Evolutionary conservation across 2,888 invertebrate genomes (phyloP).

Genomic region (Diachrysia chrysitis): DNA sequence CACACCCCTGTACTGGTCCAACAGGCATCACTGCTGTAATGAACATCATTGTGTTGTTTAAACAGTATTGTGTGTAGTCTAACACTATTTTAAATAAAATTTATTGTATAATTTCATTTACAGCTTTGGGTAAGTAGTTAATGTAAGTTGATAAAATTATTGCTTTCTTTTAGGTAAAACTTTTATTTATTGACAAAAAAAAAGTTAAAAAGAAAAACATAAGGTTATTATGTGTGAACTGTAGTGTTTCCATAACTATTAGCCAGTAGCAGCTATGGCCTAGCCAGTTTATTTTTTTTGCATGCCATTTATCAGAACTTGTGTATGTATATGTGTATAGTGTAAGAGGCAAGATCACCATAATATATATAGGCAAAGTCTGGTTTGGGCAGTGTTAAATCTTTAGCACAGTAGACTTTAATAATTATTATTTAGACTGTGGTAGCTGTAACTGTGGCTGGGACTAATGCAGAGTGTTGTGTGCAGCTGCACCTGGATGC

Average conservation of each 20-base stretch:
- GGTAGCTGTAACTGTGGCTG: neutral
- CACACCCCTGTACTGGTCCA: no score
- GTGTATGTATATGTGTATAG: no score
- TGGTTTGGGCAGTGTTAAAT: neutral
- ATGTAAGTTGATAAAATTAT: slow-evolving; percentile 17
- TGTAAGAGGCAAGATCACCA: no score
- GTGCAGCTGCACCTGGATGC: slow-evolving; percentile 92
- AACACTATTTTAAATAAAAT: no score
- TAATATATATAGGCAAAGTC: neutral
- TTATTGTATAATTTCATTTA: slow-evolving; percentile 9
- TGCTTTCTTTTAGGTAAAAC: neutral
- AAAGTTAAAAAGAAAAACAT: no score
- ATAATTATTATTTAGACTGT: neutral
- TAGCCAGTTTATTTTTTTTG: neutral
- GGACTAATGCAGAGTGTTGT: slow-evolving; percentile 22
- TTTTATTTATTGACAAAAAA: neutral
- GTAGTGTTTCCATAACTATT: no score
- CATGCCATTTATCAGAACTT: neutral
- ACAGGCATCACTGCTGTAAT: no score
- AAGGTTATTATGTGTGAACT: no score
- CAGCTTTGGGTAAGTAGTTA: slow-evolving; percentile 48
- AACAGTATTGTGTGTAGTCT: neutral
- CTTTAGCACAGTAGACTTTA: neutral
- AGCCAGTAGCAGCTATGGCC: no score
- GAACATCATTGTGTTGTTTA: no score